Base-by-base conservation (phyloP, 2,797 vertebrate species). In the Sternarchorhynchus goeldii region DNA sequence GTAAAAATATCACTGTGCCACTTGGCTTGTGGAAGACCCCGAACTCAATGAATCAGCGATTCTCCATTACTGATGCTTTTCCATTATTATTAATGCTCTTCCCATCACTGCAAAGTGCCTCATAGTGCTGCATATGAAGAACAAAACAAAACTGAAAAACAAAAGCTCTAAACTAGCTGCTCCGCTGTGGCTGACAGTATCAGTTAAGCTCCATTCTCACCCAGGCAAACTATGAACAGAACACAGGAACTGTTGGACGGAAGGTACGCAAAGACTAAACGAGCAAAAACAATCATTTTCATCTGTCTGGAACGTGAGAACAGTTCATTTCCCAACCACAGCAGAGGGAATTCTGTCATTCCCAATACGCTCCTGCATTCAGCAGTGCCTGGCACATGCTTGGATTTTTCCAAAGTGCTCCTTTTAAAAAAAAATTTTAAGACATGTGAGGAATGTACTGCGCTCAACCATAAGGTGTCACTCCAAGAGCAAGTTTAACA, bases 51-150 rank as follows among this genome's bases (percentile, higher is more conserved):
- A 85, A 84, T 83, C 63, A 68, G 29, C 62, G 80, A 80, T 76
- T 68, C 68, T 77, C 75, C 82, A 83, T 82, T 67, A 83, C 79
- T 76, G 76, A 82, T 85, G 83, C 83, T 79, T 81, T 77, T 75
- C 82, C 73, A 70, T 64, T 70, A 66, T 25, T 67, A 83, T 80
- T 76, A 77, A 82, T 85, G 83, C 83, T 79, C 82, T 77, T 75
- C 82, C 82, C 73, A 70, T 64, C 72, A 66, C 69, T 67, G 82
- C 88, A 94, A 93, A 94, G 92, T 93, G 93, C 92, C 85, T 87
- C 82, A 87, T 89, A 94, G 91, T 94, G 93, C 93, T 87, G 81
- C 74, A 91, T 87, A 87, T 86, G 62, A 76, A 73, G 74, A 56
- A 32, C 39, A 71, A 72, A 58, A 60, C 59, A 16, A 59, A 65